These are phyloP conservation scores for Halocynthia roretzi DNA, from an alignment of 23 tunicate genomes.

Conservation along the genomic window DNA sequence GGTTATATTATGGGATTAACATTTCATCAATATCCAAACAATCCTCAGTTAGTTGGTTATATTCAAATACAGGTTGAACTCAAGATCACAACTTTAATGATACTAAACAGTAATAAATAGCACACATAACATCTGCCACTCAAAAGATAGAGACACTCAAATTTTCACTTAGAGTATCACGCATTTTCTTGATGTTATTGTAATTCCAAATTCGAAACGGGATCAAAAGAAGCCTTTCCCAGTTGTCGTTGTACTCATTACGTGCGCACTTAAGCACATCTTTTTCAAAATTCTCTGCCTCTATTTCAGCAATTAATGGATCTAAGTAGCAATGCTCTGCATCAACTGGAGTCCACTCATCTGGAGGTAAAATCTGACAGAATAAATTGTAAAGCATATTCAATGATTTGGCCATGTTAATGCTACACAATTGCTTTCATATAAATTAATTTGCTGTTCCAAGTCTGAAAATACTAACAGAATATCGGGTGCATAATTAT, in stretches of 20 bases:
- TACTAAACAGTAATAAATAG: background rate
- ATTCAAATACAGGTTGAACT: too few species aligned
- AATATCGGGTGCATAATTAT: background rate
- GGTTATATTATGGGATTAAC: too few species aligned
- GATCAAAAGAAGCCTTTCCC: slow-evolving; percentile 37
- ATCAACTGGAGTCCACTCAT: slow-evolving; percentile 89
- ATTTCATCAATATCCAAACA: too few species aligned
- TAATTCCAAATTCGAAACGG: slow-evolving; percentile 48
- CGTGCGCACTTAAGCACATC: slow-evolving; percentile 58
- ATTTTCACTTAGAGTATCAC: slow-evolving; percentile 7
- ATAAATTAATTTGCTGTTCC: background rate
- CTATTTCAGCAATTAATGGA: slow-evolving; percentile 18
- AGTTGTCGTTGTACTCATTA: slow-evolving; percentile 41
- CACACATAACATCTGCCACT: background rate
- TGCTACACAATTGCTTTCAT: background rate
- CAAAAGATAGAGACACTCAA: slow-evolving; percentile 19
- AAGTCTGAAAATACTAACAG: background rate
- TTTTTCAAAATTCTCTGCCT: slow-evolving; percentile 34
- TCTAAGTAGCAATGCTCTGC: slow-evolving; percentile 64
- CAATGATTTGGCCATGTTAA: background rate
- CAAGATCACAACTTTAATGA: too few species aligned
- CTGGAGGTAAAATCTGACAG: slow-evolving; percentile 43
- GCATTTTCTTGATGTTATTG: slow-evolving; percentile 25
- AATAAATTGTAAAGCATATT: too few species aligned
- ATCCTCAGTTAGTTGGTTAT: too few species aligned